These are phyloP conservation scores for Coregonus ussuriensis DNA, from an alignment of 2,797 vertebrate genomes.

Conservation along the genomic window DNA sequence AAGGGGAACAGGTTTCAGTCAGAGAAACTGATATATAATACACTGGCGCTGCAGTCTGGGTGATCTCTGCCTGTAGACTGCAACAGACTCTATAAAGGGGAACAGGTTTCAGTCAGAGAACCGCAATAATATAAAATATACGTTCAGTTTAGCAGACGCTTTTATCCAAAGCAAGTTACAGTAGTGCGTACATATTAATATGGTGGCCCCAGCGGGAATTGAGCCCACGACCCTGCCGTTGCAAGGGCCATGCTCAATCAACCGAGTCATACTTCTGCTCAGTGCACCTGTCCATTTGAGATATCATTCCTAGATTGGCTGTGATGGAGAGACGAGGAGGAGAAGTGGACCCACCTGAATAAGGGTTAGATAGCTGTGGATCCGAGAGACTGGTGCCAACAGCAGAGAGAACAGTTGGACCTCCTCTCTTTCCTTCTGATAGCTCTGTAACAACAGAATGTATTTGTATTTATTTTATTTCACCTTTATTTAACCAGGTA, in stretches of 20 bases:
- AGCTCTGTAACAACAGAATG: conserved; percentile 37
- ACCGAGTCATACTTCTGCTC: too few species aligned
- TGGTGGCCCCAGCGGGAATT: too few species aligned
- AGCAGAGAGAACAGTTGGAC: conserved; percentile 72
- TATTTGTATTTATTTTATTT: too few species aligned
- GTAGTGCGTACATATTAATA: too few species aligned
- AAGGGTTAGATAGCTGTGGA: conserved; percentile 77
- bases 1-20: not conserved
- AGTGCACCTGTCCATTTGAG: too few species aligned
- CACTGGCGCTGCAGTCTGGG: conserved; percentile 59
- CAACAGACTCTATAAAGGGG: conserved; percentile 63
- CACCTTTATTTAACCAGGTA: too few species aligned
- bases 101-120: not conserved
- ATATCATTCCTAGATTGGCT: too few species aligned
- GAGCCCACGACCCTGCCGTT: too few species aligned
- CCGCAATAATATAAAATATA: not conserved
- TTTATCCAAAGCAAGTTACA: too few species aligned
- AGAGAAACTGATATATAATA: not conserved
- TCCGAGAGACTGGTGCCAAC: conserved; percentile 70
- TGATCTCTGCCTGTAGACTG: conserved; percentile 43
- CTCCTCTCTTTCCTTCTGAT: conserved; percentile 66
- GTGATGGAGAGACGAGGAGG: too few species aligned
- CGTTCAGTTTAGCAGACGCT: too few species aligned
- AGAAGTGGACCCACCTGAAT: conserved; percentile 65
- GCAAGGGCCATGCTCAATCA: too few species aligned